Conservation (phyloP, 2,113 vertebrate genomes). For the Pangasianodon gigas region DNA sequence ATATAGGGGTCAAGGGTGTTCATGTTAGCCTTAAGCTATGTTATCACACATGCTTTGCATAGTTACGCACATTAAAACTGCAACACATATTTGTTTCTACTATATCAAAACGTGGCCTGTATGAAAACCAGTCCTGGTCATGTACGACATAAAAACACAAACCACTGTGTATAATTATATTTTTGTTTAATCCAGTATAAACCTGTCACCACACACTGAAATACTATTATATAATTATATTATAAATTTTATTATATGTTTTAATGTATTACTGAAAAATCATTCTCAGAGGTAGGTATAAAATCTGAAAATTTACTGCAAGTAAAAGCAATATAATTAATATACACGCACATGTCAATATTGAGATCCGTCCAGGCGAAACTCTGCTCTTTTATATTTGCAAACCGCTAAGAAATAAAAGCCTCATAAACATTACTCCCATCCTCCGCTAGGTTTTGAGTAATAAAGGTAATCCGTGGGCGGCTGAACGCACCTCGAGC, state of each 20-base stretch:
- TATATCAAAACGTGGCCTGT: not conserved
- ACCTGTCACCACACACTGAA: not conserved
- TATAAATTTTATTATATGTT: not conserved
- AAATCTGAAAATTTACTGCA: not conserved
- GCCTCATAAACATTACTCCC: conserved; percentile 4
- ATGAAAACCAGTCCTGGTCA: conserved; percentile 11
- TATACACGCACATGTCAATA: not conserved
- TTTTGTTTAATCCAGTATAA: not conserved
- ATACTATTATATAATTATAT: not conserved
- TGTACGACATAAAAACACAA: conserved; percentile 13
- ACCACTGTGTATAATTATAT: not conserved
- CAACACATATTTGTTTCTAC: conserved; percentile 3
- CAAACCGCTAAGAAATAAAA: not conserved
- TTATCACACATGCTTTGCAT: conserved; percentile 40
- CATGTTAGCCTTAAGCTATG: conserved; percentile 31
- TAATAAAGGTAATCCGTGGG: conserved; percentile 62
- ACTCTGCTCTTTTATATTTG: not conserved
- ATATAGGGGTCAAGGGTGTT: conserved; percentile 31
- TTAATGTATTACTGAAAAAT: not conserved
- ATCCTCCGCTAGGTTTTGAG: conserved; percentile 40
- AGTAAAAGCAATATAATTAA: not conserved
- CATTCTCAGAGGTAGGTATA: not conserved
- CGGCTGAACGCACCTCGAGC: conserved; percentile 78
- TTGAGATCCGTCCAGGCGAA: not conserved
- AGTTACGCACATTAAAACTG: conserved; percentile 25